phyloP scores from a whole-genome alignment of 2,797 vertebrate species.

The Momotus momota region DNA sequence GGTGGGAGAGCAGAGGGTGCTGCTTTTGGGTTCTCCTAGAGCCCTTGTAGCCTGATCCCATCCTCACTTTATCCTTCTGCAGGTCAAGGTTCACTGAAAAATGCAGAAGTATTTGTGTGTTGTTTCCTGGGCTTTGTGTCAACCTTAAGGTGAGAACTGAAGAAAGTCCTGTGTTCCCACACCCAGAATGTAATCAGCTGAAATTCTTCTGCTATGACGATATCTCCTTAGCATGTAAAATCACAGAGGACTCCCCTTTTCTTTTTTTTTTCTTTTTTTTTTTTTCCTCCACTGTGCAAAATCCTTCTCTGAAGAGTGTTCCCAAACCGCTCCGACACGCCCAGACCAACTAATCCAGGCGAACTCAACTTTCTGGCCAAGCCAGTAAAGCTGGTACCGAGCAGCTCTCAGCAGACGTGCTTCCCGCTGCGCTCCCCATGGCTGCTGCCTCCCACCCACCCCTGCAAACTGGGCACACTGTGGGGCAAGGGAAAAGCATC shows the following conservation, averaged over 20 bases:
- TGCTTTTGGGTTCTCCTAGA: neutral
- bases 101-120: neutral
- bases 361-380: conserved; percentile 64
- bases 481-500: neutral
- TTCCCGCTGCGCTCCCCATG: neutral
- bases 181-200: conserved; percentile 62
- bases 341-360: conserved; percentile 53
- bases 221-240: conserved; percentile 40
- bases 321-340: conserved; percentile 58
- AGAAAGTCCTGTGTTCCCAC: conserved; percentile 61
- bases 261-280: too few relatives aligned
- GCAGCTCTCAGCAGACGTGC: conserved; percentile 48
- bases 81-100: conserved; percentile 3
- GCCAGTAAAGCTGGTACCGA: conserved; percentile 21
- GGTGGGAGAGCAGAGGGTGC: neutral
- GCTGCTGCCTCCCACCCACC: neutral
- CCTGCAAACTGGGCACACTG: neutral
- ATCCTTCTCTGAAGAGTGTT: conserved; percentile 10
- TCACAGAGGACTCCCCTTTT: neutral
- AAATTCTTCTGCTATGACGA: conserved; percentile 52
- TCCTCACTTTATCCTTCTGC: neutral
- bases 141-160: conserved; percentile 44
- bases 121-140: conserved; percentile 39
- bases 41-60: neutral
- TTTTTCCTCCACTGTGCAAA: neutral